Conservation (phyloP, 2,113 vertebrate genomes). For the Numenius arquata region DNA sequence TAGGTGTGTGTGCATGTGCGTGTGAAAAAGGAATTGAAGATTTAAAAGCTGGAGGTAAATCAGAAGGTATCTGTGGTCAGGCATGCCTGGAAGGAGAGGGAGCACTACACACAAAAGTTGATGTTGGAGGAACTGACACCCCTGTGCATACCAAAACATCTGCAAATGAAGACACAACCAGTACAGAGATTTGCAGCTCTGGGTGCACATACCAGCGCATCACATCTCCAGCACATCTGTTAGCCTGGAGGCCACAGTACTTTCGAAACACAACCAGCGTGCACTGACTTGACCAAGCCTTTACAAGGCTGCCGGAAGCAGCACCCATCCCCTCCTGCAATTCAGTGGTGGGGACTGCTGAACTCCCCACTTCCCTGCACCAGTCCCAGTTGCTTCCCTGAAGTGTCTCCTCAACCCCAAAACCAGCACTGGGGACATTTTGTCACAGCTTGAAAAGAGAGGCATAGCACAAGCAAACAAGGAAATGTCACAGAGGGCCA, state of each 20-base stretch:
- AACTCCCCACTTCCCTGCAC: slow-evolving; percentile 60
- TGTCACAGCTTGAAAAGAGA: neutral
- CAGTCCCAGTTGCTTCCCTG: slow-evolving; percentile 75
- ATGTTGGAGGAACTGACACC: neutral
- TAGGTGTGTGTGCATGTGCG: too few species aligned
- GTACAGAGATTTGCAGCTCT: neutral
- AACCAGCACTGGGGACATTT: neutral
- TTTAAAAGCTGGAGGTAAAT: neutral
- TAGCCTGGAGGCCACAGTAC: neutral
- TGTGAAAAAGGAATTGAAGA: neutral
- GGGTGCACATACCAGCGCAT: neutral
- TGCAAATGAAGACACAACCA: neutral
- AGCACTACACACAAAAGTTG: too few species aligned
- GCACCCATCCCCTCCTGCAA: neutral
- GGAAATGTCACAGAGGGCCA: neutral
- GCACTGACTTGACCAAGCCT: neutral
- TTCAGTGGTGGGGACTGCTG: neutral
- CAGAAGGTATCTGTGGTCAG: neutral
- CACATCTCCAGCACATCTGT: neutral
- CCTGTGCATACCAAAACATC: neutral
- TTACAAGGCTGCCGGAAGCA: neutral
- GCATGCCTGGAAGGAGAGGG: neutral
- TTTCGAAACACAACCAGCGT: neutral
- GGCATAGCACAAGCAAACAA: neutral
- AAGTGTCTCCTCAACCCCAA: slow-evolving; percentile 21